Evolutionary conservation across 2,888 invertebrate genomes (phyloP).

Genomic region (Himalopsyche kuldschensis): DNA sequence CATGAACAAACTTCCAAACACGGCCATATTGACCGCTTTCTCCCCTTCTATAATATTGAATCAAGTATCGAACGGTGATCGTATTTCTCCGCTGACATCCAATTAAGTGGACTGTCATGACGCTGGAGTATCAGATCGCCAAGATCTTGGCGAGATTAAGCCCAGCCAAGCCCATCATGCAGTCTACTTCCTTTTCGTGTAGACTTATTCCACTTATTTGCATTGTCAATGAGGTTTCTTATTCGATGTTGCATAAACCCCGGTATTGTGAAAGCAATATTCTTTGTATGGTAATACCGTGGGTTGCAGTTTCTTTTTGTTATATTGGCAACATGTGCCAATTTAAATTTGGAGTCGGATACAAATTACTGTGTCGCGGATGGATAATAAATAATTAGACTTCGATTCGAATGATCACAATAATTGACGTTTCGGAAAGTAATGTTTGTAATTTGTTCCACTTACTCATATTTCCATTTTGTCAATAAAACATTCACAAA

Average conservation of each 20-base stretch:
- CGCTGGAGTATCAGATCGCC: background rate
- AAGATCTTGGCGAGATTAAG: background rate
- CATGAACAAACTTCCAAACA: too few relatives aligned
- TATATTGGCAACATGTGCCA: background rate
- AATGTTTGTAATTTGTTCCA: too few relatives aligned
- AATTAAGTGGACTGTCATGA: slow-evolving; percentile 1
- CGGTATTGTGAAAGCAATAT: background rate
- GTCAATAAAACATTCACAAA: too few relatives aligned
- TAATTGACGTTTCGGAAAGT: too few relatives aligned
- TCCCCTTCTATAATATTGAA: background rate
- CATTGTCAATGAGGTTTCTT: background rate
- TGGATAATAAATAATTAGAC: too few relatives aligned
- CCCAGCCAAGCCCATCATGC: background rate
- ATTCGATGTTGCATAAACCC: background rate
- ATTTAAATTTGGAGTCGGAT: background rate
- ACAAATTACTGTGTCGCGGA: too few relatives aligned
- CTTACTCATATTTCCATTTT: too few relatives aligned
- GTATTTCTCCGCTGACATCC: background rate
- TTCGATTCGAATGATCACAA: too few relatives aligned
- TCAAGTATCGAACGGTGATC: background rate
- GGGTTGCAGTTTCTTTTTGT: background rate
- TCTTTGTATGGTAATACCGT: background rate
- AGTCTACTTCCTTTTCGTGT: background rate
- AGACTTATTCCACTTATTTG: background rate
- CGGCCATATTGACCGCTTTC: too few relatives aligned